Evolutionary conservation across 2,797 vertebrate genomes (phyloP), one percentile per base, ranked within the genome.

Genomic region (Steatocranus sp.): DNA sequence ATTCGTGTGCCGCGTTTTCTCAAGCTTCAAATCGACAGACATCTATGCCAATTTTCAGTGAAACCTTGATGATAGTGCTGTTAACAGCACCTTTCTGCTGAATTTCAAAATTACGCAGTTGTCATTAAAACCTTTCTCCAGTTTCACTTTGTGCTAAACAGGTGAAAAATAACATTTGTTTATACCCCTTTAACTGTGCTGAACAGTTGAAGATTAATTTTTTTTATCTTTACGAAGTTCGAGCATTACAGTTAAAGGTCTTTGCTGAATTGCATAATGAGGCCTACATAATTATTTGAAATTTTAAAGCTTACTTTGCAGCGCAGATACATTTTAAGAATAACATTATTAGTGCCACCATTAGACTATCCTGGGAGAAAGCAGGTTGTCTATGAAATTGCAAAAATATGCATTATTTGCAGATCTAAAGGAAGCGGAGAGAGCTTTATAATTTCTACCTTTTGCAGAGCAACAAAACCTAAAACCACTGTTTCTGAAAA

Each of bases 181-280:
- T 86, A 89, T 90, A 87, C 83, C 84, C 77, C 84, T 90, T 89
- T 88, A 90, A 87, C 81, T 85, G 14, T 78, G 78, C 66, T 30
- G 43, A 85, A 90, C 76, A 82, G 75, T 56, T 38, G 43, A 85
- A 89, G 61, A 76, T 83, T 9, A 58, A 3, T 87, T 30, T 34
- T 86, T 88, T 81, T 50, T 11, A 75, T 86, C 80, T 84, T 92
- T 50, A 90, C 80, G 83, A 88, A 90, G 85, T 88, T 89, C 17
- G 56, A 75, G 54, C 79, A 86, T 90, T 84, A 78, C 30, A 77
- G 76, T 84, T 85, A 87, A 87, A 91, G 61, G 75, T 78, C 84
- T 94, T 89, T 91, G 87, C 92, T 93, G 91, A 94, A 90, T 92
- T 92, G 91, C 85, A 90, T 92, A 93, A 93, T 92, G 88, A 93